These are phyloP conservation scores for Martes flavigula DNA, from an alignment of 2,797 vertebrate species.

Conservation along the genomic window DNA sequence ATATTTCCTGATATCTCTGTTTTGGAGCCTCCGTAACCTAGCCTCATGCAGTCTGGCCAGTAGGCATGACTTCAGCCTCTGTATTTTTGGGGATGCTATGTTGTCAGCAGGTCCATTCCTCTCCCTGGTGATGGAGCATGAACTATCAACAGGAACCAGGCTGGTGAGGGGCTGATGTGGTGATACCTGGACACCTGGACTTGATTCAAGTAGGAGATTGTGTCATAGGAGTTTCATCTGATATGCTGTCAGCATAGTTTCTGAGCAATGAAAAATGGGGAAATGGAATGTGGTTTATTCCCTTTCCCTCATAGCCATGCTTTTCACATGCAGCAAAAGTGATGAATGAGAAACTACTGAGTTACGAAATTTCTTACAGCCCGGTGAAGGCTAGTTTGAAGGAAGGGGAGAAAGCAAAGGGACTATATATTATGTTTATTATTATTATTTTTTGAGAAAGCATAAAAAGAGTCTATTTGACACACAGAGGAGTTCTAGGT, in stretches of 20 bases:
- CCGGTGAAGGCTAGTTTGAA: neutral
- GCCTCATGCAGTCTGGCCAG: neutral
- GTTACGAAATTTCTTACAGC: neutral
- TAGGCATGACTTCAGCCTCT: neutral
- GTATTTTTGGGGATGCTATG: neutral
- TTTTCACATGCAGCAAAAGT: neutral
- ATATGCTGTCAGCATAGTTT: neutral
- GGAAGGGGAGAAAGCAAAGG: neutral
- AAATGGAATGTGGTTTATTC: neutral
- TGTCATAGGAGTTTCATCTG: neutral
- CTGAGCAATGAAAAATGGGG: neutral
- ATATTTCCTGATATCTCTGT: neutral
- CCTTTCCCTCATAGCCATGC: neutral
- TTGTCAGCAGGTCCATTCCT: neutral
- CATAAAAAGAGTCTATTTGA: neutral
- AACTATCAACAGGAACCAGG: neutral
- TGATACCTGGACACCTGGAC: neutral
- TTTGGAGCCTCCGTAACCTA: neutral
- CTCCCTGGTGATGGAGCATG: neutral
- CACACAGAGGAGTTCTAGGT: neutral
- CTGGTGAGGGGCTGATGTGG: neutral
- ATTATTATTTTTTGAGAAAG: neutral
- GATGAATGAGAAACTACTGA: neutral
- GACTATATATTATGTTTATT: neutral
- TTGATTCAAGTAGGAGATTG: neutral